These are phyloP conservation scores for Jaculus jaculus DNA, from an alignment of 2,113 vertebrate genomes.

Conservation along the genomic window DNA sequence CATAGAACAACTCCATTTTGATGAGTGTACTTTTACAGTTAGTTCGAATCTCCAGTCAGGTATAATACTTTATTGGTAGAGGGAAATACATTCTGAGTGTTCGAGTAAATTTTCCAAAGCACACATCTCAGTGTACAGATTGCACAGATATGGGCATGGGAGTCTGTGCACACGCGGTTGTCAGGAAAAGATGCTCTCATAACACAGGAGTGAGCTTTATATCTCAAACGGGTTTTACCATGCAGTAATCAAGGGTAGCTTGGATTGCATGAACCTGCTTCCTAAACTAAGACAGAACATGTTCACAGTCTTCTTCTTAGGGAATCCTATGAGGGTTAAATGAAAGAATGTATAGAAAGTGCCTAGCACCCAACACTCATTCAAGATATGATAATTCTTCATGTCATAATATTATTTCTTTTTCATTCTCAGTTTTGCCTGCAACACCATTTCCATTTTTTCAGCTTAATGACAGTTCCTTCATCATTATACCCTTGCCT, in stretches of 20 bases:
- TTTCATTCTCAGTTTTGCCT: conserved; percentile 39
- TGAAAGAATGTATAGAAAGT: not conserved
- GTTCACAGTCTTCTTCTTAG: not conserved
- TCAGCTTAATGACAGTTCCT: not conserved
- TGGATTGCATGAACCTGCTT: not conserved
- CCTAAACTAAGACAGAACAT: not conserved
- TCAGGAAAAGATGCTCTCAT: not conserved
- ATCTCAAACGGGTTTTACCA: not conserved
- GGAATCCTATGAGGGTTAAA: not conserved
- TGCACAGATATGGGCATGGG: not conserved
- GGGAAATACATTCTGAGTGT: not conserved
- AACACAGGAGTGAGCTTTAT: not conserved
- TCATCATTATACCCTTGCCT: not conserved
- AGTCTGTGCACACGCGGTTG: not conserved
- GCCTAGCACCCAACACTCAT: not conserved
- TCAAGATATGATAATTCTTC: conserved; percentile 25
- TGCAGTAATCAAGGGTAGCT: not conserved
- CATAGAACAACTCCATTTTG: not conserved
- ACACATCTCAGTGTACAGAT: not conserved
- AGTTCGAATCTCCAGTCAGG: not conserved
- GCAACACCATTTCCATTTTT: conserved; percentile 2
- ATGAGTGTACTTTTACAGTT: not conserved
- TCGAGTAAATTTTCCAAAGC: not conserved
- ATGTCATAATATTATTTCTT: conserved; percentile 46
- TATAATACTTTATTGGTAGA: not conserved